A percentile compares a stretch with the other conserved stretches of the same genome.
Evolutionary conservation across 2,797 vertebrate species (phyloP).

Genomic region (Pempheris klunzingeri): DNA sequence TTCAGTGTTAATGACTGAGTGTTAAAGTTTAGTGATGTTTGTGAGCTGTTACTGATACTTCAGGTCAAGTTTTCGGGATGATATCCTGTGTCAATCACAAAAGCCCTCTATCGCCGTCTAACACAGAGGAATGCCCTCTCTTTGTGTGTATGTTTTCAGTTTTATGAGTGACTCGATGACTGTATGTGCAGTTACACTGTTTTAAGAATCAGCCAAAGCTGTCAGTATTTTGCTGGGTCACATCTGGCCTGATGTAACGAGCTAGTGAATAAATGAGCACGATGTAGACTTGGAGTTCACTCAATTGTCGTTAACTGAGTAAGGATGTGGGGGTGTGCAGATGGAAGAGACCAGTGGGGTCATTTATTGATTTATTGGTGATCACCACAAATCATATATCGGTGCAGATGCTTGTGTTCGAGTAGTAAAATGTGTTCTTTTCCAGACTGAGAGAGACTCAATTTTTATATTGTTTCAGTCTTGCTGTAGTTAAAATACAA

Average conservation of each 20-base stretch:
- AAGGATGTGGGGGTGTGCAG: too few relatives aligned
- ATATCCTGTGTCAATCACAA: not conserved
- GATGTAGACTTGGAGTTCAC: too few relatives aligned
- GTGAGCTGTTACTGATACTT: not conserved
- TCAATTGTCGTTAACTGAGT: too few relatives aligned
- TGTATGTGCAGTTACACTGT: not conserved
- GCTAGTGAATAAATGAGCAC: conserved; percentile 13
- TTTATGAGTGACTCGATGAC: not conserved
- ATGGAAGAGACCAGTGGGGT: not conserved
- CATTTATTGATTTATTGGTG: conserved; percentile 26
- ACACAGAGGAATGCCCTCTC: not conserved
- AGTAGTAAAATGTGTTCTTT: not conserved
- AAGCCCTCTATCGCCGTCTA: not conserved
- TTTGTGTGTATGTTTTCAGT: not conserved
- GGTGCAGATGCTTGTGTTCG: conserved; percentile 4
- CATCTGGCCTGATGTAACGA: conserved; percentile 35
- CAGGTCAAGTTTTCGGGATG: not conserved
- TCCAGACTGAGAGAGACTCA: not conserved
- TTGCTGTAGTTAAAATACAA: not conserved
- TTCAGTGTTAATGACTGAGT: too few relatives aligned
- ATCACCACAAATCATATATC: not conserved
- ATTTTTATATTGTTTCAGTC: not conserved
- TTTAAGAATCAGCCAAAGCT: not conserved
- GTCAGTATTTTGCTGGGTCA: not conserved
- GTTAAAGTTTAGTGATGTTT: too few relatives aligned